Conservation (phyloP, 2,113 vertebrate species). For the Actenoides lindsayi region DNA sequence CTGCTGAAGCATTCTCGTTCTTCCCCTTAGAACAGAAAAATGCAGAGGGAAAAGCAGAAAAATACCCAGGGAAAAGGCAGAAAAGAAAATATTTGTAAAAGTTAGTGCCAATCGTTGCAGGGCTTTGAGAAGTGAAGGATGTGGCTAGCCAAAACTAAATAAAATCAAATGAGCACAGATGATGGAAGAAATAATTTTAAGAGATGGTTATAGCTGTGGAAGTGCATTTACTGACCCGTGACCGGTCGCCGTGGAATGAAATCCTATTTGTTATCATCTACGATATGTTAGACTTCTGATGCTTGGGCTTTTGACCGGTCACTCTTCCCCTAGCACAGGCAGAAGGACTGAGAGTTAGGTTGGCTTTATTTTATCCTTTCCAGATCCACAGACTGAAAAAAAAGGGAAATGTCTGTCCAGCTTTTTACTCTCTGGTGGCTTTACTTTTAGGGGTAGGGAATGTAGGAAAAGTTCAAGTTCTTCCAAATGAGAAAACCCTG, state of each 20-base stretch:
- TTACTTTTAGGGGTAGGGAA: background rate
- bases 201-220: background rate
- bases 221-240: background rate
- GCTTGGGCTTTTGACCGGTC: background rate
- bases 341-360: background rate
- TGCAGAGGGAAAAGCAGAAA: background rate
- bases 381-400: background rate
- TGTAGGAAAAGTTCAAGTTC: background rate
- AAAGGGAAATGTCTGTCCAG: background rate
- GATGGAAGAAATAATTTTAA: background rate
- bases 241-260: background rate
- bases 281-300: background rate
- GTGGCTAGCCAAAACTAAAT: background rate
- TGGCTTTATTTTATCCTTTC: background rate
- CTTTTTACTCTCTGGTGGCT: background rate
- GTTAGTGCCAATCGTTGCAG: background rate
- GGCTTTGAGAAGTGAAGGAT: background rate
- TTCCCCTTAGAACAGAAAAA: background rate
- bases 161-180: background rate
- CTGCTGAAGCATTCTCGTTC: background rate
- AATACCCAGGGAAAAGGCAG: background rate
- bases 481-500: background rate
- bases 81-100: background rate
- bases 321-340: rapidly evolving
- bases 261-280: background rate